These are phyloP conservation scores for Oryzias sinensis DNA, from an alignment of 2,797 vertebrate species.

Conservation along the genomic window DNA sequence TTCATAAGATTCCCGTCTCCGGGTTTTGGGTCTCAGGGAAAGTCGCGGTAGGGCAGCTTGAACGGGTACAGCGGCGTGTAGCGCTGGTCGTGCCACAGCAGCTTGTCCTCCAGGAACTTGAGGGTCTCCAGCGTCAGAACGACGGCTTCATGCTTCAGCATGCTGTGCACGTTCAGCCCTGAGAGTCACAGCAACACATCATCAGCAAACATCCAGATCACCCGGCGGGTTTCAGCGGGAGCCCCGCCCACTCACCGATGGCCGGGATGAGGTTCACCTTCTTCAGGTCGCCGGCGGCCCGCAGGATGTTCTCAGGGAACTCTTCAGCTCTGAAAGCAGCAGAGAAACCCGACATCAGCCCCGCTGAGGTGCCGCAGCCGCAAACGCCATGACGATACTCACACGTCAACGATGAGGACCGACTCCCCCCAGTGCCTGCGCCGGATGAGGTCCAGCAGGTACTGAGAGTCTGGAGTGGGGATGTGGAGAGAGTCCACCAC, in stretches of 20 bases:
- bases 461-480: constrained; percentile 81
- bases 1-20: constrained; percentile 27
- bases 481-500: constrained; percentile 84
- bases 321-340: constrained; percentile 75
- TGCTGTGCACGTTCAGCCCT: constrained; percentile 89
- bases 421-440: constrained; percentile 84
- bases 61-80: constrained; percentile 81
- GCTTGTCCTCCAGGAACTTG: constrained; percentile 84
- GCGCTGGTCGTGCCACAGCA: constrained; percentile 85
- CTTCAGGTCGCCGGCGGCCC: constrained; percentile 76
- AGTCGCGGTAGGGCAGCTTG: constrained; percentile 80
- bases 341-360: background rate
- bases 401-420: constrained; percentile 84
- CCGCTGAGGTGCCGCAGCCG: too few relatives aligned
- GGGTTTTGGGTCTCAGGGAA: constrained; percentile 65
- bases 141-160: constrained; percentile 85
- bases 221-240: accelerated
- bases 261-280: constrained; percentile 85
- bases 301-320: constrained; percentile 79
- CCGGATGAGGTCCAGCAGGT: constrained; percentile 79
- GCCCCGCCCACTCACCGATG: constrained; percentile 75
- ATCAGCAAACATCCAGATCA: background rate
- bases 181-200: constrained; percentile 6
- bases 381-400: constrained; percentile 52
- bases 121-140: constrained; percentile 83